Conservation (phyloP, 2,797 vertebrate species). For the Lophotriccus pileatus region DNA sequence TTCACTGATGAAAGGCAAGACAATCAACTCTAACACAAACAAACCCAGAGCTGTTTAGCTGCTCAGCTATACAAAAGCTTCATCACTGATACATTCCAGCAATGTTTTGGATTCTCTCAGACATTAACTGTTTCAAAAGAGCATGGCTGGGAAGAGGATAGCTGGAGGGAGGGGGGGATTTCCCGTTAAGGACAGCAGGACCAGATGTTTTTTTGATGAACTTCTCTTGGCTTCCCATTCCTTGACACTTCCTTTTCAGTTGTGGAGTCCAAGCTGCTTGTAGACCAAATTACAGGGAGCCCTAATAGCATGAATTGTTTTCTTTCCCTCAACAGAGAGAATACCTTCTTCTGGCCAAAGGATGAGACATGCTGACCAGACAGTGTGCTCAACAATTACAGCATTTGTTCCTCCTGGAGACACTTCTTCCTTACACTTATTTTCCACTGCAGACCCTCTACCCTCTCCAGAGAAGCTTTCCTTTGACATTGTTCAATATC, state of each 20-base stretch:
- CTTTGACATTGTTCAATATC: neutral
- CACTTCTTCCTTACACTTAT: neutral
- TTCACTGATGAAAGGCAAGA: neutral
- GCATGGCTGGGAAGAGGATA: neutral
- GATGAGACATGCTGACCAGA: neutral
- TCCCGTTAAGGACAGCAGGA: constrained; percentile 46
- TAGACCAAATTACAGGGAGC: constrained; percentile 13
- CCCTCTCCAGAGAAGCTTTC: neutral
- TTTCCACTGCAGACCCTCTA: neutral
- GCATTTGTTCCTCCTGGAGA: neutral
- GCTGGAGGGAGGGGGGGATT: neutral
- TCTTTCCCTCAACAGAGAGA: neutral
- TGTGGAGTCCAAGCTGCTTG: constrained; percentile 10
- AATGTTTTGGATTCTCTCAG: constrained; percentile 52
- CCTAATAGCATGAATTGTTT: neutral
- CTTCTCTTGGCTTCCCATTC: constrained; percentile 35
- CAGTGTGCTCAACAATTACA: neutral
- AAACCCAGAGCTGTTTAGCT: constrained; percentile 38
- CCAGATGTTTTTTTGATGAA: constrained; percentile 55
- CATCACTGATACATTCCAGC: constrained; percentile 47
- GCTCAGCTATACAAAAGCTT: constrained; percentile 33
- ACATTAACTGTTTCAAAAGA: constrained; percentile 60
- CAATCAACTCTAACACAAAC: constrained; percentile 45
- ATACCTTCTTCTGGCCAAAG: constrained; percentile 9
- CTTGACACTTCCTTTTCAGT: constrained; percentile 44